Evolutionary conservation across 1,140 invertebrate species (phyloP), one percentile per base, ranked within the genome.

Genomic region (Leptoteleia sp.): DNA sequence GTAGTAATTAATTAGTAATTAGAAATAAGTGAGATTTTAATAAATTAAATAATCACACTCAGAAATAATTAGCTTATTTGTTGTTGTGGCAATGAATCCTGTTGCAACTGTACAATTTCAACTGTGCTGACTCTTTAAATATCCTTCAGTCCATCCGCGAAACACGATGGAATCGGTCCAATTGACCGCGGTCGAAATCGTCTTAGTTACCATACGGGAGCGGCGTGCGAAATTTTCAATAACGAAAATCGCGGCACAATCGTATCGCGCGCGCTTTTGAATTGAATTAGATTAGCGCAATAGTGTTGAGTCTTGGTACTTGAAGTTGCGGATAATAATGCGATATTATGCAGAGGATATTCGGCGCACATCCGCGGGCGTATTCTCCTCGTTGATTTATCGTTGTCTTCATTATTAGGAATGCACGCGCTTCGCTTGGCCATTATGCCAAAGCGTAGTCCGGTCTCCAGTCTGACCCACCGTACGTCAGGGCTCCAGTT

Each of bases 321-420:
- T 73, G 79, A 75, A 81, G 75, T 71, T 81, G 76, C 54, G 84
- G 87, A 88, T 89, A 88, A 88, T 89, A 84, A 88, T 83, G 81
- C 84, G 83, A 88, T 89, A 89, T 89, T 89, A 90, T 88, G 88
- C 87, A 88, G 85, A 88, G 88, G 85, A 87, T 89, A 89, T 90
- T 89, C 86, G 88, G 87, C 81, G 87, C 84, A 87, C 86, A 89
- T 89, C 89, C 87, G 87, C 85, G 87, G 83, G 84, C 86, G 85
- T 88, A 90, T 90, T 90, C 89, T 88, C 83, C 83, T 73, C 81
- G 84, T 89, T 89, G 89, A 90, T 90, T 90, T 90, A 90, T 90
- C 85, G 89, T 86, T 89, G 87, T 89, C 89, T 90, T 90, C 87
- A 88, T 89, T 89, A 90, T 90, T 89, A 89, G 87, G 87, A 89